Percentiles rank a stretch among this genome's conserved stretches.
Evolutionary conservation across 2,888 invertebrate species (phyloP).

Genomic region (Erannis defoliaria): DNA sequence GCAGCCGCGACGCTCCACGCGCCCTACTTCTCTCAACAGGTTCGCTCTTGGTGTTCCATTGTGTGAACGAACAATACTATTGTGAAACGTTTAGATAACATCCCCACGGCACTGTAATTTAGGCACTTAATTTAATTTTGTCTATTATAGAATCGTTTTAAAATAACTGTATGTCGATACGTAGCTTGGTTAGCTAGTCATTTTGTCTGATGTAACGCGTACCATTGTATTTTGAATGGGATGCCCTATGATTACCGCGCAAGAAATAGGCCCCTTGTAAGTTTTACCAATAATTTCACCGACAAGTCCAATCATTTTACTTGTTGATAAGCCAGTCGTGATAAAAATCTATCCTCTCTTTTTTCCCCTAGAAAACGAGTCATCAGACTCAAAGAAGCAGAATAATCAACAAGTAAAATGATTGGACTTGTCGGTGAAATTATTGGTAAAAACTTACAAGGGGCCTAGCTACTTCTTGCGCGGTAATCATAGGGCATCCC

Average conservation of each 20-base stretch:
- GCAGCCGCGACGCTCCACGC: constrained; percentile 65
- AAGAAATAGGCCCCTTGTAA: neutral
- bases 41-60: constrained; percentile 82
- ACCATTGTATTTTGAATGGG: constrained; percentile 27
- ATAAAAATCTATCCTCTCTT: too few relatives aligned
- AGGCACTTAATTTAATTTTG: constrained; percentile 65
- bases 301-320: too few relatives aligned
- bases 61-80: constrained; percentile 80
- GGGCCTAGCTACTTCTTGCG: neutral
- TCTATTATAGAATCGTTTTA: constrained; percentile 46
- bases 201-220: constrained; percentile 31
- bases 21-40: constrained; percentile 81
- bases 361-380: too few relatives aligned
- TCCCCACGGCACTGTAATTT: constrained; percentile 69
- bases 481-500: constrained; percentile 1
- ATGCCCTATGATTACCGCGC: neutral
- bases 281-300: too few relatives aligned
- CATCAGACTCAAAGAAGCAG: too few relatives aligned
- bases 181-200: constrained; percentile 30
- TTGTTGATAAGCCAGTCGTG: too few relatives aligned
- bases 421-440: too few relatives aligned
- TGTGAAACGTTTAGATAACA: constrained; percentile 81
- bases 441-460: too few relatives aligned
- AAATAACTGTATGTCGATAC: constrained; percentile 38
- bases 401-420: too few relatives aligned